A percentile compares a stretch with the other conserved stretches of the same genome.
Evolutionary conservation across 2,113 vertebrate species (phyloP).

Genomic region (Sinocyclocheilus grahami): DNA sequence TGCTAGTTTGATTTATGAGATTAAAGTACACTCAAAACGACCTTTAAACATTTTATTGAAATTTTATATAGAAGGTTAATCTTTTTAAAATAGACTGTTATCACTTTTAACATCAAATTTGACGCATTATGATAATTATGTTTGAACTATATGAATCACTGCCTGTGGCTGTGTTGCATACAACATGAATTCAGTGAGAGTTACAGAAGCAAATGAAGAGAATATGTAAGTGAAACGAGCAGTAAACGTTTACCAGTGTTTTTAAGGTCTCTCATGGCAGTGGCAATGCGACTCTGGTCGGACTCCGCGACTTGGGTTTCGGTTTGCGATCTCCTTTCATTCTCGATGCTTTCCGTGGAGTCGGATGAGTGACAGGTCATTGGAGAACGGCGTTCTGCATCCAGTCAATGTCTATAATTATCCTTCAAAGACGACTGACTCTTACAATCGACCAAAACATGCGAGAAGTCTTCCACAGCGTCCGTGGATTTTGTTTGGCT

Average conservation of each 20-base stretch:
- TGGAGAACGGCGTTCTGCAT: conserved; percentile 64
- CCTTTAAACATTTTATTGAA: not conserved
- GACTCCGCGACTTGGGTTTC: conserved; percentile 62
- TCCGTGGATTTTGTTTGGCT: not conserved
- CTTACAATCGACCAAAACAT: conserved; percentile 10
- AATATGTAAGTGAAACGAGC: not conserved
- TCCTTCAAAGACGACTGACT: conserved; percentile 31
- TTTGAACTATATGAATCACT: not conserved
- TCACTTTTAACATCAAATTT: not conserved
- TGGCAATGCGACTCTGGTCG: conserved; percentile 73
- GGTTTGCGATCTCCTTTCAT: conserved; percentile 61
- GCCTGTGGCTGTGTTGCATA: not conserved
- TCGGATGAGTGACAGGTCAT: conserved; percentile 84
- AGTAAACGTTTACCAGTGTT: conserved; percentile 38
- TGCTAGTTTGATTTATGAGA: not conserved
- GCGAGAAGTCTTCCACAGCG: not conserved
- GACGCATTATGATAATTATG: not conserved
- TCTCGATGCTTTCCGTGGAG: conserved; percentile 72
- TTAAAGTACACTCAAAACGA: not conserved
- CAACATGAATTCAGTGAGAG: not conserved
- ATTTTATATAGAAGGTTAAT: not conserved
- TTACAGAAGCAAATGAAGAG: not conserved
- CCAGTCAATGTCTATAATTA: conserved; percentile 46
- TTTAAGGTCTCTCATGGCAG: conserved; percentile 61
- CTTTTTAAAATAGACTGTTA: not conserved